These are phyloP conservation scores for Plutomurus gul DNA, from an alignment of 1,140 invertebrate species.

Conservation along the genomic window DNA sequence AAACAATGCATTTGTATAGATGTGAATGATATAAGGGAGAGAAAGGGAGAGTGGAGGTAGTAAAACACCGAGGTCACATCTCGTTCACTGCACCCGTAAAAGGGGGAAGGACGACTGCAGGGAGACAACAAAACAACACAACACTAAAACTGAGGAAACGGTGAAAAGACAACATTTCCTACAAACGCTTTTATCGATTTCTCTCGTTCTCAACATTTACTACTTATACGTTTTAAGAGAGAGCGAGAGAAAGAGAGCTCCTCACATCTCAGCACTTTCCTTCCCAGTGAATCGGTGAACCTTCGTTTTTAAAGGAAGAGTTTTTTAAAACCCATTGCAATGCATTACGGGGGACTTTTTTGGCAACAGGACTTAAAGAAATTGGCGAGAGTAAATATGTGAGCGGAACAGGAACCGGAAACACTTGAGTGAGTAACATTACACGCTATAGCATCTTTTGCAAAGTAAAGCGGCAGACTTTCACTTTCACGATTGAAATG, in stretches of 20 bases:
- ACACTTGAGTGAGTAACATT: slow-evolving; percentile 6
- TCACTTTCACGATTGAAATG: too few relatives aligned
- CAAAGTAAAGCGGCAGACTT: too few relatives aligned
- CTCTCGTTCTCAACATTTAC: not conserved
- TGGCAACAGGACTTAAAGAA: not conserved
- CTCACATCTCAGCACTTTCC: not conserved
- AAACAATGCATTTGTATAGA: not conserved
- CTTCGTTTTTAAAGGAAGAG: too few relatives aligned
- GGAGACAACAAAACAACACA: slow-evolving; percentile 1
- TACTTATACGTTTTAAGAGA: too few relatives aligned
- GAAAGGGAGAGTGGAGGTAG: too few relatives aligned
- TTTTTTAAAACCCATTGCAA: too few relatives aligned
- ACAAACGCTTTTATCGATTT: not conserved
- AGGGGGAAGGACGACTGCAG: not conserved
- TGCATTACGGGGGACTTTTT: too few relatives aligned
- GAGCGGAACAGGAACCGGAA: not conserved
- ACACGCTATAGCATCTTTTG: too few relatives aligned
- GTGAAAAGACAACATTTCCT: slow-evolving; percentile 21
- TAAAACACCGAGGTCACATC: not conserved
- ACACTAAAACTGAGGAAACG: too few relatives aligned
- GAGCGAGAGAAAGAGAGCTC: too few relatives aligned
- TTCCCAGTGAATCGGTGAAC: too few relatives aligned
- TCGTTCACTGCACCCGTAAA: not conserved
- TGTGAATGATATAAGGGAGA: not conserved
- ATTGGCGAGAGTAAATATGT: not conserved